These are phyloP conservation scores for Cydia pomonella DNA, from an alignment of 1,140 invertebrate genomes.

Conservation along the genomic window DNA sequence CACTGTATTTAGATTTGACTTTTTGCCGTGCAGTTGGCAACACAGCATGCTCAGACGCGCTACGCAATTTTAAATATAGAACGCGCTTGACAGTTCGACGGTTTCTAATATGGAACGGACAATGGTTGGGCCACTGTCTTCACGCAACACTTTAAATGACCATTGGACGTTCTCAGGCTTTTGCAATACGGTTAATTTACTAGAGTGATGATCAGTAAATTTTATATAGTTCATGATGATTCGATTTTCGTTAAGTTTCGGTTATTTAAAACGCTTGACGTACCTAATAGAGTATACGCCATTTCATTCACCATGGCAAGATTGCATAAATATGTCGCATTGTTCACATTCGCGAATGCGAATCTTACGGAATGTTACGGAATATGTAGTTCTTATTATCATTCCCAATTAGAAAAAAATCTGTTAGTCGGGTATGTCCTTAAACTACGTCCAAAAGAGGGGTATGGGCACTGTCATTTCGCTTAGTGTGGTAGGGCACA, in stretches of 20 bases:
- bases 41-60: slow-evolving; percentile 54
- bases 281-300: neutral
- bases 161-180: neutral
- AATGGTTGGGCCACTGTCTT: slow-evolving; percentile 7
- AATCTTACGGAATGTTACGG: too few species aligned
- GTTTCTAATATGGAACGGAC: slow-evolving; percentile 47
- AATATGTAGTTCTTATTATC: too few species aligned
- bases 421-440: too few species aligned
- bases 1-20: slow-evolving; percentile 39
- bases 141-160: neutral
- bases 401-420: too few species aligned
- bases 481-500: too few species aligned
- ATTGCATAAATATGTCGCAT: too few species aligned
- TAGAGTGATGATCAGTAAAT: neutral
- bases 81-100: slow-evolving; percentile 52
- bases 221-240: neutral
- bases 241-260: neutral
- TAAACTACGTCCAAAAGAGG: too few species aligned
- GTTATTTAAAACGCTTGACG: slow-evolving; percentile 15
- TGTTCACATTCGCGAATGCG: too few species aligned
- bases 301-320: too few species aligned
- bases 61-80: slow-evolving; percentile 60
- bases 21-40: slow-evolving; percentile 48
- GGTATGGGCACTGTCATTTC: too few species aligned
- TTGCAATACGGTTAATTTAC: neutral